phyloP scores from a whole-genome alignment of 2,888 invertebrate genomes.

The Drosophila diplacantha region DNA sequence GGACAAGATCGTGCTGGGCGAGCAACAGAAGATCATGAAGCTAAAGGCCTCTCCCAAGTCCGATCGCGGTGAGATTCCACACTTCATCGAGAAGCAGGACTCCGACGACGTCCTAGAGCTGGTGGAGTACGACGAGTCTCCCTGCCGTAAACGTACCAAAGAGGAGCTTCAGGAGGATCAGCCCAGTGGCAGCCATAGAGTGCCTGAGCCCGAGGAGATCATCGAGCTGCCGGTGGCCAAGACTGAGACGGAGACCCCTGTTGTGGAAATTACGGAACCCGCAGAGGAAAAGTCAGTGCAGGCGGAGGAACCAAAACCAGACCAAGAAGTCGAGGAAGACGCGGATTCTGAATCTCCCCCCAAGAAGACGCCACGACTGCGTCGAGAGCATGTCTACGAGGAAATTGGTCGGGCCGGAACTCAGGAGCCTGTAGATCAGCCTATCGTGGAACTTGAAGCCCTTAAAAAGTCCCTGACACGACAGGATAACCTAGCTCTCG shows the following conservation, averaged over 20 bases:
- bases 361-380: conserved; percentile 78
- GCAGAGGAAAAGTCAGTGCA: conserved; percentile 13
- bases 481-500: conserved; percentile 78
- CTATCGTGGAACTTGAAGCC: conserved; percentile 68
- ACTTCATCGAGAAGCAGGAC: conserved; percentile 78
- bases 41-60: conserved; percentile 82
- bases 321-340: conserved; percentile 1
- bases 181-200: conserved; percentile 51
- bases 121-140: conserved; percentile 77
- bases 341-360: conserved; percentile 58
- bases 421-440: conserved; percentile 53
- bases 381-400: conserved; percentile 82
- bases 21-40: conserved; percentile 81
- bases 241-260: conserved; percentile 48
- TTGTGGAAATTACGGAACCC: conserved; percentile 41
- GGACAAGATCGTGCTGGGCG: conserved; percentile 79
- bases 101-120: conserved; percentile 78
- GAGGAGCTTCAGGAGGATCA: conserved; percentile 44
- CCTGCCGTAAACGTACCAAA: conserved; percentile 74
- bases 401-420: conserved; percentile 79
- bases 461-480: conserved; percentile 74
- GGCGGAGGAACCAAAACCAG: conserved; percentile 4
- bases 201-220: conserved; percentile 76
- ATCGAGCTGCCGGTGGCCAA: conserved; percentile 70
- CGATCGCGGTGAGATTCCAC: conserved; percentile 78